These are phyloP conservation scores for Tenthredo distinguenda DNA, from an alignment of 2,888 invertebrate genomes.

Conservation along the genomic window DNA sequence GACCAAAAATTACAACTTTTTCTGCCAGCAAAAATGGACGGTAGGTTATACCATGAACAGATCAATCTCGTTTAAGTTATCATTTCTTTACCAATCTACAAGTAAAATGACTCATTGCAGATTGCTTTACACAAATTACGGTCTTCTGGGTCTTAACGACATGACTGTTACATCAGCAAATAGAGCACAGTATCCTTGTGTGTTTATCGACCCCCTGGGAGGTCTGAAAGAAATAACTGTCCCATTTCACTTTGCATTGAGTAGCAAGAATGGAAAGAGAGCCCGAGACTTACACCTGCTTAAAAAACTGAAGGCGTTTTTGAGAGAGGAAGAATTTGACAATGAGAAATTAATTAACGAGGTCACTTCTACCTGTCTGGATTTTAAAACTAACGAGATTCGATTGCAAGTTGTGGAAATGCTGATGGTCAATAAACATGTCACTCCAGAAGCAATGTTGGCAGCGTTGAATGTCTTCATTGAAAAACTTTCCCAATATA, in stretches of 20 bases:
- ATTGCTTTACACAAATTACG: constrained; percentile 89
- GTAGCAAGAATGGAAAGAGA: constrained; percentile 91
- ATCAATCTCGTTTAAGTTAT: background rate
- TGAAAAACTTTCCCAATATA: constrained; percentile 71
- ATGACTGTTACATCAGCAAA: constrained; percentile 75
- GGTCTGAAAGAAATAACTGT: constrained; percentile 90
- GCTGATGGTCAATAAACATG: constrained; percentile 83
- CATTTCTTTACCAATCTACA: background rate
- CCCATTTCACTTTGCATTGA: constrained; percentile 95
- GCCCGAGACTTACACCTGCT: constrained; percentile 93
- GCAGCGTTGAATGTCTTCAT: constrained; percentile 78
- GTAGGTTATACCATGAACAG: constrained; percentile 65
- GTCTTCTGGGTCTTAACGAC: constrained; percentile 87
- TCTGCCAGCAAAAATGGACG: constrained; percentile 91
- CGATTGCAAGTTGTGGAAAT: constrained; percentile 87
- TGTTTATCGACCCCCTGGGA: constrained; percentile 91
- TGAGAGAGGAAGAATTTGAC: constrained; percentile 81
- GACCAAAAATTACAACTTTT: constrained; percentile 94
- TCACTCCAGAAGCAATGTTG: constrained; percentile 82
- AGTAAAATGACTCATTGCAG: constrained; percentile 70
- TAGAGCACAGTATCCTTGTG: constrained; percentile 85
- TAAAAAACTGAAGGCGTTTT: constrained; percentile 85
- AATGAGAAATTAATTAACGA: constrained; percentile 80
- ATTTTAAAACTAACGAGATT: constrained; percentile 86
- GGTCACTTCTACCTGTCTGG: constrained; percentile 81